These are phyloP conservation scores for Hirudinaria manillensis DNA, from an alignment of 2,888 invertebrate genomes.

Conservation along the genomic window DNA sequence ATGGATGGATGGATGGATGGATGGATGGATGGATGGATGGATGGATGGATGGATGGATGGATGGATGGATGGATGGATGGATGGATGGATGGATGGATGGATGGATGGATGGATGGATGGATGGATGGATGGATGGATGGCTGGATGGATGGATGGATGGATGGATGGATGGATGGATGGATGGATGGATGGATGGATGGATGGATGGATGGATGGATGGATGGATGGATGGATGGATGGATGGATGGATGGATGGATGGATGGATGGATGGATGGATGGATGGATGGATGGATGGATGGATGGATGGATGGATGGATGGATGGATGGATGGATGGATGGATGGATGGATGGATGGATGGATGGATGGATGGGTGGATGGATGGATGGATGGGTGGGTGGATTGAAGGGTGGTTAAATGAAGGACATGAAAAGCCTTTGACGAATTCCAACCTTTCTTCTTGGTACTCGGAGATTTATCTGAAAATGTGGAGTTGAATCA, in stretches of 20 bases:
- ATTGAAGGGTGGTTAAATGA: background rate
- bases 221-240: constrained; percentile 4
- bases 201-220: constrained; percentile 1
- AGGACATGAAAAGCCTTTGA: background rate
- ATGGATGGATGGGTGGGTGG: background rate
- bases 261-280: constrained; percentile 7
- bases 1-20: constrained; percentile 6
- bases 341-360: constrained; percentile 6
- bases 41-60: background rate
- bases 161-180: background rate
- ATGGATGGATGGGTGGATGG: constrained; percentile 1
- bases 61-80: constrained; percentile 1
- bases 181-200: background rate
- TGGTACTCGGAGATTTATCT: constrained; percentile 19
- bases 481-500: background rate
- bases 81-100: constrained; percentile 3
- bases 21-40: constrained; percentile 2
- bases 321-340: background rate
- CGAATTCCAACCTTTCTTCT: constrained; percentile 5
- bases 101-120: constrained; percentile 7
- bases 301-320: constrained; percentile 3
- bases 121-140: constrained; percentile 7
- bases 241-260: background rate
- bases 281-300: constrained; percentile 7
- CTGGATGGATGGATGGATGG: background rate